Conservation (phyloP, 2,113 vertebrate genomes). For the Austrofundulus limnaeus region DNA sequence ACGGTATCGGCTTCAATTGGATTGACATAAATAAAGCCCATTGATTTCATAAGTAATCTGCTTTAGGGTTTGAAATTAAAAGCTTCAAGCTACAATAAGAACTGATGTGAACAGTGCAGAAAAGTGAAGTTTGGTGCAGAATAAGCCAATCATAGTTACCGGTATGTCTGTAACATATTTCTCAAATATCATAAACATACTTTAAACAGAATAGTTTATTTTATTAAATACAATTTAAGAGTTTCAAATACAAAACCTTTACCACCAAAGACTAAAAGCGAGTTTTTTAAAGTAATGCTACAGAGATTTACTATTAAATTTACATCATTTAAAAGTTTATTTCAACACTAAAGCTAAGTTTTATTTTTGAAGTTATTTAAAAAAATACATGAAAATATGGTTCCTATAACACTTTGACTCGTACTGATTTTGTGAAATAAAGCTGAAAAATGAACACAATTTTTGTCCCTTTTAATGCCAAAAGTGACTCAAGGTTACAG, state of each 20-base stretch:
- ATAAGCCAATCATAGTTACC: conserved; percentile 26
- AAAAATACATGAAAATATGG: not conserved
- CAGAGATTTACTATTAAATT: no score
- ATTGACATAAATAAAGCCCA: conserved; percentile 65
- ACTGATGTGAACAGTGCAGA: conserved; percentile 27
- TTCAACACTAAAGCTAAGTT: no score
- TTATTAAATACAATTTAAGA: not conserved
- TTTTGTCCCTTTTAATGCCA: not conserved
- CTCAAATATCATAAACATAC: not conserved
- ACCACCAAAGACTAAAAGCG: no score
- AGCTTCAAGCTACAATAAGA: conserved; percentile 48
- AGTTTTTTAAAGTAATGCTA: no score
- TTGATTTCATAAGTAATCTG: conserved; percentile 68
- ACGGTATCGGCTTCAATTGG: conserved; percentile 58
- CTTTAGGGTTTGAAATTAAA: conserved; percentile 70
- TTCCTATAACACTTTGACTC: not conserved
- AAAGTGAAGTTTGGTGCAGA: conserved; percentile 15
- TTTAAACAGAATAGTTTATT: not conserved
- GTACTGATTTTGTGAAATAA: not conserved
- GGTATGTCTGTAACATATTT: conserved; percentile 1
- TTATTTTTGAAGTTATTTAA: not conserved
- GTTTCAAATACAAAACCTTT: not conserved
- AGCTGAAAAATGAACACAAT: not conserved
- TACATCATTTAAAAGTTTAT: no score
- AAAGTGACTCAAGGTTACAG: not conserved